phyloP scores from a whole-genome alignment of 2,113 vertebrate genomes.

The Prolemur simus region DNA sequence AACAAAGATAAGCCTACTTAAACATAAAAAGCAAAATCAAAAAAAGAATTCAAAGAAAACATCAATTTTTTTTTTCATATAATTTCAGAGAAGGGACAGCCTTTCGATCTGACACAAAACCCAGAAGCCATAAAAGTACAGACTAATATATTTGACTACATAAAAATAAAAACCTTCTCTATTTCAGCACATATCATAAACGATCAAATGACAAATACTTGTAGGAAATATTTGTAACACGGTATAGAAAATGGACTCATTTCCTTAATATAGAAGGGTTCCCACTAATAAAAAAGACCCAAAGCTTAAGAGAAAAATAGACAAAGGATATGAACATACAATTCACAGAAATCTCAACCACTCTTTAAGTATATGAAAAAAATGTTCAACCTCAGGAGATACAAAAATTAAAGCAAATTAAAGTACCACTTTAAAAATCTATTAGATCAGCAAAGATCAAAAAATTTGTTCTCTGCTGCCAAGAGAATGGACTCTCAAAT shows the following conservation, averaged over 20 bases:
- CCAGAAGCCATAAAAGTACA: neutral
- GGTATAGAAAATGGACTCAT: neutral
- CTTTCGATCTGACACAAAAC: slow-evolving; percentile 14
- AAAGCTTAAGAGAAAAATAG: slow-evolving; percentile 9
- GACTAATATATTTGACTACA: neutral
- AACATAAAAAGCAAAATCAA: slow-evolving; percentile 14
- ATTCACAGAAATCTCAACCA: neutral
- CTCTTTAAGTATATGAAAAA: neutral
- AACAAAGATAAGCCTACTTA: neutral
- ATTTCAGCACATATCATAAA: neutral
- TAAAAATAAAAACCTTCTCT: neutral
- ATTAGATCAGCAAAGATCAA: neutral
- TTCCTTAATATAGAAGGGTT: neutral
- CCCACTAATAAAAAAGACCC: neutral
- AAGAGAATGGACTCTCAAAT: neutral
- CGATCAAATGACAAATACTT: neutral
- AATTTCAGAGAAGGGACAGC: neutral
- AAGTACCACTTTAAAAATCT: neutral
- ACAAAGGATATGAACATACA: neutral
- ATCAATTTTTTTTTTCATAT: neutral
- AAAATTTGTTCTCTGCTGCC: neutral
- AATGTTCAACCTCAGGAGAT: neutral
- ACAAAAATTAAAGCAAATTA: neutral
- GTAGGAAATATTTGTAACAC: neutral
- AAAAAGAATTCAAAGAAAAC: slow-evolving; percentile 3